Percentiles rank a stretch among this genome's conserved stretches.
Conservation (phyloP, 30 jellyfish, hydroid and myxozoan genomes). For the Hydractinia echinata region DNA sequence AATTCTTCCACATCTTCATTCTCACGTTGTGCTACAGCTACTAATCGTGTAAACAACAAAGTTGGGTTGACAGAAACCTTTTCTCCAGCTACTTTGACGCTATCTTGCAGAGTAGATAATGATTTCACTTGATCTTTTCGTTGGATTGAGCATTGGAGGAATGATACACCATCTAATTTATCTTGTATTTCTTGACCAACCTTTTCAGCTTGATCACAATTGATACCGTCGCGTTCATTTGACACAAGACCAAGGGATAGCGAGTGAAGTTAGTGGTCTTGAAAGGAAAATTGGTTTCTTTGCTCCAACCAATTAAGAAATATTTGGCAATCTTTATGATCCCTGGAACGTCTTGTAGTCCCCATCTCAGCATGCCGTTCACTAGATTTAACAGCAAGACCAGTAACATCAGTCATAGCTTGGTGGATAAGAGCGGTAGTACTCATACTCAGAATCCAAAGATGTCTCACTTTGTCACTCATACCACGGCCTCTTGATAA, state of each 20-base stretch:
- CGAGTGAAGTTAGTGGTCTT: conserved; percentile 31
- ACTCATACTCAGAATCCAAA: conserved; percentile 23
- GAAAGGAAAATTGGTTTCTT: conserved; percentile 24
- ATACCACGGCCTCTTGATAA: conserved; percentile 57
- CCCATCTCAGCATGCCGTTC: conserved; percentile 56
- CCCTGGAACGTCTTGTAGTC: conserved; percentile 11
- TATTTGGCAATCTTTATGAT: conserved; percentile 8
- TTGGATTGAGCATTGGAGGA: conserved; percentile 38
- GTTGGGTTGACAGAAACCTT: no score
- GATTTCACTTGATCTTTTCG: no score
- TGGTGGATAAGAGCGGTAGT: conserved; percentile 37
- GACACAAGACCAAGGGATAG: conserved; percentile 42
- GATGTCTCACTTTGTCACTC: conserved; percentile 25
- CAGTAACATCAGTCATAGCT: conserved; percentile 42
- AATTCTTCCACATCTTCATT: conserved; percentile 3
- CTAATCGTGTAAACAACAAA: no score
- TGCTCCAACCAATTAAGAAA: conserved; percentile 19
- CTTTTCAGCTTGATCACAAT: conserved; percentile 54
- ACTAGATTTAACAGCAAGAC: conserved; percentile 23
- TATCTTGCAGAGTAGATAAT: no score
- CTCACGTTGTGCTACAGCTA: no score
- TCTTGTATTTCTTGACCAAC: conserved; percentile 33
- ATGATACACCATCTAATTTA: conserved; percentile 22
- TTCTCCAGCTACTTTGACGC: no score
- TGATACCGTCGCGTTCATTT: conserved; percentile 32